Percentiles rank a stretch among this genome's conserved stretches.
phyloP scores from a whole-genome alignment of 2,888 invertebrate genomes.

The Drosophila lutescens region DNA sequence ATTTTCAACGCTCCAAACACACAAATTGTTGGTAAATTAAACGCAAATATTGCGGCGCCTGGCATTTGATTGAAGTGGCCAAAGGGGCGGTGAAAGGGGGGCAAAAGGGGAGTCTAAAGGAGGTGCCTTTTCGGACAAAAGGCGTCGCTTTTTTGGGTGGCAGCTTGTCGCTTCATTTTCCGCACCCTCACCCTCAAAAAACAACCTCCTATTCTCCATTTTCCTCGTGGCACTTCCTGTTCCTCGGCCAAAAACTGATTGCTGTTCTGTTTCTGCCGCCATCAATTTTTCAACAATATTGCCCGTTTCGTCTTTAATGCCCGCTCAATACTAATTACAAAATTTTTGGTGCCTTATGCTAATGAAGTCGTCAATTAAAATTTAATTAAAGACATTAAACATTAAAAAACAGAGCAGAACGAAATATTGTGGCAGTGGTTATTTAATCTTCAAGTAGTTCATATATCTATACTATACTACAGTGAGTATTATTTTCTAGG shows the following conservation, averaged over 20 bases:
- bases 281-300: constrained; percentile 38
- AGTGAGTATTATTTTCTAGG: too few species aligned
- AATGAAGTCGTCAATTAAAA: constrained; percentile 55
- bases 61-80: constrained; percentile 50
- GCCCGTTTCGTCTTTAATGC: constrained; percentile 20
- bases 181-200: constrained; percentile 12
- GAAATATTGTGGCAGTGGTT: not conserved
- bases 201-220: not conserved
- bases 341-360: constrained; percentile 39
- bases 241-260: constrained; percentile 9
- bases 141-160: constrained; percentile 29
- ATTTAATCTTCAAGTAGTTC: not conserved
- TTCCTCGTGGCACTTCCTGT: constrained; percentile 10
- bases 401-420: not conserved
- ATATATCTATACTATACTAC: too few species aligned
- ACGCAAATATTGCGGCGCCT: constrained; percentile 57
- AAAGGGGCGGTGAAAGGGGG: not conserved
- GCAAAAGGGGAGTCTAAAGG: not conserved
- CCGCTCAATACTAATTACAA: constrained; percentile 47
- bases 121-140: constrained; percentile 32
- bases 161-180: constrained; percentile 50
- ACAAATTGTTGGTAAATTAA: constrained; percentile 64
- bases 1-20: constrained; percentile 52
- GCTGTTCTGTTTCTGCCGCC: constrained; percentile 15
- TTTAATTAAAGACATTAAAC: constrained; percentile 48